These are phyloP conservation scores for Drosophila ogumai DNA, from an alignment of 1,140 invertebrate species.

Conservation along the genomic window DNA sequence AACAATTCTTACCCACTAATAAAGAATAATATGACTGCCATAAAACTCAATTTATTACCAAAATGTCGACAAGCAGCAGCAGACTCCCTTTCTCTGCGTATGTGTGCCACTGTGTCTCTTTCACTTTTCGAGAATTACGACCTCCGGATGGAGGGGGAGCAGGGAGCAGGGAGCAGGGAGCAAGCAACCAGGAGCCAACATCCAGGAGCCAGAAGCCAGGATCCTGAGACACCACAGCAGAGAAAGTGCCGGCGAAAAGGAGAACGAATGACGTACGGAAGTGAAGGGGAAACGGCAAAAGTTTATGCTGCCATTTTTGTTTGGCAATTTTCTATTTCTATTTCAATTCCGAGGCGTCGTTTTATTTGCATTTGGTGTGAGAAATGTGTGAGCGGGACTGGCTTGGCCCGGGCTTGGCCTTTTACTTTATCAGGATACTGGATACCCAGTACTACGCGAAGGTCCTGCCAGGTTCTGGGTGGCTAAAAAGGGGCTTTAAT, in stretches of 20 bases:
- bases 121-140: conserved; percentile 14
- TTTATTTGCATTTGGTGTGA: conserved; percentile 72
- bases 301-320: conserved; percentile 80
- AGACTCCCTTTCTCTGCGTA: conserved; percentile 22
- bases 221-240: conserved; percentile 1
- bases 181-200: not conserved
- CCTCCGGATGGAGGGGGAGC: conserved; percentile 12
- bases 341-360: conserved; percentile 63
- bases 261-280: conserved; percentile 52
- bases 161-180: not conserved
- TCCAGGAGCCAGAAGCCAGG: not conserved
- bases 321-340: conserved; percentile 72
- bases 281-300: conserved; percentile 63
- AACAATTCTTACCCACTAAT: conserved; percentile 82
- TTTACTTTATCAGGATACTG: not conserved
- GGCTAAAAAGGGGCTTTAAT: not conserved
- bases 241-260: conserved; percentile 15
- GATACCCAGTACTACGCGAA: not conserved
- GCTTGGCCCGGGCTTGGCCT: conserved; percentile 4
- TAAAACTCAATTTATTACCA: conserved; percentile 83
- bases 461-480: not conserved
- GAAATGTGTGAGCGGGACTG: conserved; percentile 23
- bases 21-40: conserved; percentile 83
- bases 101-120: conserved; percentile 46
- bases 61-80: conserved; percentile 79